Evolutionary conservation across 2,888 invertebrate genomes (phyloP), one percentile per base, ranked within the genome.

Genomic region (Suillia variegata): DNA sequence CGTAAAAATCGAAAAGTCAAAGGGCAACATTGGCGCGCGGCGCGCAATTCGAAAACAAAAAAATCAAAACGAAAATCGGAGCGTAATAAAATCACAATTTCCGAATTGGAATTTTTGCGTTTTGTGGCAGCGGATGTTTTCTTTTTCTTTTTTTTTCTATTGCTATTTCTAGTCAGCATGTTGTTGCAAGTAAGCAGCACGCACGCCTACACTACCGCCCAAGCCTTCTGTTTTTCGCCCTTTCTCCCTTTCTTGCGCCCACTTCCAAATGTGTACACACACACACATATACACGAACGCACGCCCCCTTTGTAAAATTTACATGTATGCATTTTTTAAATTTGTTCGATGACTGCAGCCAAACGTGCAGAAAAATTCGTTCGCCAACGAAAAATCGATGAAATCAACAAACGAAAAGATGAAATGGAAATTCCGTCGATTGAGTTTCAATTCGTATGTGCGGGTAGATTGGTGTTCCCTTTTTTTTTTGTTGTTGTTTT

Each of bases 381-480:
- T 4, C 17, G 20, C 18, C 38, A 10, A 38, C 20, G 18, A 38
- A 45, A 3, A 10, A 38, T 10, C 4, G 4, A 20, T 20, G 20
- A 48, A 48, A 48, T 42, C n/a, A n/a, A 13, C 21, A 50, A 21
- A n/a, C 6, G 20, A 31, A 50, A 50, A 24, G 26, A 26, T 24
- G 31, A 33, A 50, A 50, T 56, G 12, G 20, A 47, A 55, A 26
- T 31, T 21, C 21, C 17, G 3, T 50, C 26, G 47, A 24, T 45
- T 31, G 47, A 55, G 45, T 47, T 55, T 55, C 17, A 15, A 42
- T 45, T 22, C 42, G 18, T n/a, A n/a, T n/a, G n/a, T n/a, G n/a
- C n/a, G n/a, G n/a, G n/a, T n/a, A n/a, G n/a, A n/a, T n/a, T n/a
- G n/a, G n/a, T n/a, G n/a, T n/a, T n/a, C n/a, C n/a, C n/a, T n/a